phyloP scores from a whole-genome alignment of 2,797 vertebrate species.

The Coendou prehensilis region DNA sequence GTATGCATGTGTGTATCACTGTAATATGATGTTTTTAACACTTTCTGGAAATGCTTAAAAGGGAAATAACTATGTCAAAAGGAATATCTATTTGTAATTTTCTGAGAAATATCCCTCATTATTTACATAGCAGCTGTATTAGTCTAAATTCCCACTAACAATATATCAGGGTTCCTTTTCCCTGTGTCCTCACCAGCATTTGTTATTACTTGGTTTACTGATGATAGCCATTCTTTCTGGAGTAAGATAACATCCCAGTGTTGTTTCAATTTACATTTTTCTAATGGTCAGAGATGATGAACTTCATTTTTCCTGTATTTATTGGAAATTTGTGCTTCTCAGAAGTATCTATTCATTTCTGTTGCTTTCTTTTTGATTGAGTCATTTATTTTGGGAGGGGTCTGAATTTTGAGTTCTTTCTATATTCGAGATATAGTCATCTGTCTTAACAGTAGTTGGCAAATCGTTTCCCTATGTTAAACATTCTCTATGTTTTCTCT shows the following conservation, averaged over 20 bases:
- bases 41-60: not conserved
- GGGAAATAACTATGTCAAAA: not conserved
- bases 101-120: not conserved
- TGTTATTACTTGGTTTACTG: not conserved
- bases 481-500: not conserved
- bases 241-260: not conserved
- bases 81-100: not conserved
- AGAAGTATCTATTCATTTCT: not conserved
- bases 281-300: not conserved
- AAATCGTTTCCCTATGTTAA: not conserved
- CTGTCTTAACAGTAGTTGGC: not conserved
- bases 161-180: not conserved
- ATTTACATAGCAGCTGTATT: not conserved
- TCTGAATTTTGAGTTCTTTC: not conserved
- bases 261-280: not conserved
- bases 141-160: not conserved
- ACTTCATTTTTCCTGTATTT: not conserved
- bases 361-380: not conserved
- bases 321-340: not conserved
- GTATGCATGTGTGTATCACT: not conserved
- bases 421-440: not conserved
- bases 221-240: not conserved
- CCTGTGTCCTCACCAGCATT: not conserved
- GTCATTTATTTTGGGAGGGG: not conserved
- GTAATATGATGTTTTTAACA: not conserved